A percentile compares a stretch with the other conserved stretches of the same genome.
phyloP scores from a whole-genome alignment of 2,888 invertebrate species.

The Trilocha varians region DNA sequence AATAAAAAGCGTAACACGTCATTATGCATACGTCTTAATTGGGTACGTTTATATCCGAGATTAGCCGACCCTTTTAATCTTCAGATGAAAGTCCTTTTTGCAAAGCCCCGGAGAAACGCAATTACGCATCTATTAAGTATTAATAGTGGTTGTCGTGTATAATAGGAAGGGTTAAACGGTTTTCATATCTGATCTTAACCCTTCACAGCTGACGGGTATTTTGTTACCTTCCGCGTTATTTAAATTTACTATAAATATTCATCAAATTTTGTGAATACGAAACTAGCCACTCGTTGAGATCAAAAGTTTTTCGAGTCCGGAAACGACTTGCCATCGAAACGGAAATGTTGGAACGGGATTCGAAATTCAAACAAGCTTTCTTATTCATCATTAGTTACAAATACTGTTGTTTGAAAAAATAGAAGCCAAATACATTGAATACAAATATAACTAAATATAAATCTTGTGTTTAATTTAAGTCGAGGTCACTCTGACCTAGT shows the following conservation, averaged over 20 bases:
- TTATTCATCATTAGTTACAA: too few relatives aligned
- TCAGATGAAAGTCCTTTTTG: conserved; percentile 28
- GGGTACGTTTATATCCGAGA: conserved; percentile 25
- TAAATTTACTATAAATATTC: conserved; percentile 10
- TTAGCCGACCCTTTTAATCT: conserved; percentile 36
- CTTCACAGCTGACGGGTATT: conserved; percentile 5
- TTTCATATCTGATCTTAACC: conserved; percentile 26
- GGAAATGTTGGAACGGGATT: conserved; percentile 32
- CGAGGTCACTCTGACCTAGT: too few relatives aligned
- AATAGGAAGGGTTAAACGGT: conserved; percentile 33
- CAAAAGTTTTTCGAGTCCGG: conserved; percentile 15
- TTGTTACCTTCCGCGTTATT: background rate
- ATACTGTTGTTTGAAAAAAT: too few relatives aligned
- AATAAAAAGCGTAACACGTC: conserved; percentile 13
- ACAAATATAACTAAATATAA: too few relatives aligned
- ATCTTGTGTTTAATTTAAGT: too few relatives aligned
- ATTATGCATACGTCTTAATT: conserved; percentile 28
- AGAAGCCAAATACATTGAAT: too few relatives aligned
- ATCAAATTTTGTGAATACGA: background rate
- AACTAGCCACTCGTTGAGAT: background rate
- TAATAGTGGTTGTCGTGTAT: conserved; percentile 31
- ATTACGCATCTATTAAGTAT: conserved; percentile 44
- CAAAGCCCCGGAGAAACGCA: conserved; percentile 25
- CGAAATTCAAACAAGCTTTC: background rate
- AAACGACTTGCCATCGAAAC: conserved; percentile 30